Evolutionary conservation across 2,113 vertebrate genomes (phyloP).

Genomic region (Nothocercus nigrocapillus): DNA sequence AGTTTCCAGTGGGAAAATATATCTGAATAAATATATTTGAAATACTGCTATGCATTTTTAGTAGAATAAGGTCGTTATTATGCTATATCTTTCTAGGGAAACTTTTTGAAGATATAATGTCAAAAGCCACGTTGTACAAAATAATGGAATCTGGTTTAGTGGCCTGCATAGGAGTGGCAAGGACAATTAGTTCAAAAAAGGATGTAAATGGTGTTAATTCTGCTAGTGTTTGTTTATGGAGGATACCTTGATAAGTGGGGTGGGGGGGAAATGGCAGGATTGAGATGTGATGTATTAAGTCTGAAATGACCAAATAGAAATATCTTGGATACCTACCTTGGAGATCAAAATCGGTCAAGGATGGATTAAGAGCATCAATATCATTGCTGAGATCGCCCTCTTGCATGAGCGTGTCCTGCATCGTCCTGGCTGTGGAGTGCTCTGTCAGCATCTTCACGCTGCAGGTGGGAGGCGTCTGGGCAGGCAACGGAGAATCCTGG

Average conservation of each 20-base stretch:
- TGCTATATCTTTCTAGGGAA: neutral
- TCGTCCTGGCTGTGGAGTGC: slow-evolving; percentile 74
- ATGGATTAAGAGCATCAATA: slow-evolving; percentile 91
- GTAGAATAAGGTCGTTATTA: neutral
- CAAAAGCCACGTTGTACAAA: neutral
- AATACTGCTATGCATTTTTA: neutral
- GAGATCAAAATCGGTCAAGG: slow-evolving; percentile 93
- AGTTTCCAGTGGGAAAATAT: neutral
- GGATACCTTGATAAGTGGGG: neutral
- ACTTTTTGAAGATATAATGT: neutral
- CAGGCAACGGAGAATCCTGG: slow-evolving; percentile 80
- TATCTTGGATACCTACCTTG: slow-evolving; percentile 75
- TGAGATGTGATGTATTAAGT: neutral
- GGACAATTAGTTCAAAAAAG: neutral
- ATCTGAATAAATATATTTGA: neutral
- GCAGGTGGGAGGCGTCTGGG: slow-evolving; percentile 82
- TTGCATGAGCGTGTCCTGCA: slow-evolving; percentile 83
- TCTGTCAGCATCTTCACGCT: slow-evolving; percentile 75
- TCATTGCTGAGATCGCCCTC: slow-evolving; percentile 89
- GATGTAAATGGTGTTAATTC: neutral
- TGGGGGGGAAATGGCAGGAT: too few species aligned
- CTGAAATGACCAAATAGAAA: neutral
- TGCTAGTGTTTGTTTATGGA: neutral
- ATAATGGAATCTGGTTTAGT: neutral
- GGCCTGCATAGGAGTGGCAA: too few species aligned